Percentiles rank a stretch among this genome's conserved stretches.
Conservation (phyloP, 2,888 invertebrate species). For the Eretmocerus hayati region DNA sequence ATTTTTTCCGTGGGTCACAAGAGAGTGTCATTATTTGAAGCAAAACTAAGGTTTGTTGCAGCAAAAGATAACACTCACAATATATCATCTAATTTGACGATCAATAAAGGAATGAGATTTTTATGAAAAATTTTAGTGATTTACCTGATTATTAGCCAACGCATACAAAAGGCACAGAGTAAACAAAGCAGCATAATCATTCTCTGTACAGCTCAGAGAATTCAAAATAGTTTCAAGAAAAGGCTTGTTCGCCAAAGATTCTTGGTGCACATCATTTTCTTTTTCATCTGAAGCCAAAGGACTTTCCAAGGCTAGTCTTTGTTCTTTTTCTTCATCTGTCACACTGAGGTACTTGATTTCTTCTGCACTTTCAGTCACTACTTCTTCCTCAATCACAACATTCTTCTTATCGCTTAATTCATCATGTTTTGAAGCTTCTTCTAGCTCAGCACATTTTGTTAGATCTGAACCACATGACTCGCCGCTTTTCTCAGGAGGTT, state of each 20-base stretch:
- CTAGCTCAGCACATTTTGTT: constrained; percentile 5
- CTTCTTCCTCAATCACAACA: constrained; percentile 11
- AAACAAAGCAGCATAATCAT: constrained; percentile 90
- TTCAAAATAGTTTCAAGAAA: constrained; percentile 85
- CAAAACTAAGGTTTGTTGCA: background rate
- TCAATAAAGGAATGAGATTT: too few relatives aligned
- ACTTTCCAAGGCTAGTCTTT: constrained; percentile 45
- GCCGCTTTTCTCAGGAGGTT: constrained; percentile 5
- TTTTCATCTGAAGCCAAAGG: constrained; percentile 25
- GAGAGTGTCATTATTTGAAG: too few relatives aligned
- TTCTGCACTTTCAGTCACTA: constrained; percentile 24
- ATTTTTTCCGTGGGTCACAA: too few relatives aligned
- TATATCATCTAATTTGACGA: too few relatives aligned
- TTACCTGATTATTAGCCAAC: constrained; percentile 87
- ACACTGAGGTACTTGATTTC: constrained; percentile 60
- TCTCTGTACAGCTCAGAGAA: constrained; percentile 81
- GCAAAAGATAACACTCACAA: too few relatives aligned
- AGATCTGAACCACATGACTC: constrained; percentile 5
- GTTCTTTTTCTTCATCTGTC: constrained; percentile 90
- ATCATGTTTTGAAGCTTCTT: constrained; percentile 24
- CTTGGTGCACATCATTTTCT: constrained; percentile 25
- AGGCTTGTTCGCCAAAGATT: constrained; percentile 58
- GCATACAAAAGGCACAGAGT: constrained; percentile 88
- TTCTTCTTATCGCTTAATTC: constrained; percentile 15
- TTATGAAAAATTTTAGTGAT: background rate